A percentile compares a stretch with the other conserved stretches of the same genome.
Conservation (phyloP, 2,888 invertebrate genomes). For the Agrotis exclamationis region DNA sequence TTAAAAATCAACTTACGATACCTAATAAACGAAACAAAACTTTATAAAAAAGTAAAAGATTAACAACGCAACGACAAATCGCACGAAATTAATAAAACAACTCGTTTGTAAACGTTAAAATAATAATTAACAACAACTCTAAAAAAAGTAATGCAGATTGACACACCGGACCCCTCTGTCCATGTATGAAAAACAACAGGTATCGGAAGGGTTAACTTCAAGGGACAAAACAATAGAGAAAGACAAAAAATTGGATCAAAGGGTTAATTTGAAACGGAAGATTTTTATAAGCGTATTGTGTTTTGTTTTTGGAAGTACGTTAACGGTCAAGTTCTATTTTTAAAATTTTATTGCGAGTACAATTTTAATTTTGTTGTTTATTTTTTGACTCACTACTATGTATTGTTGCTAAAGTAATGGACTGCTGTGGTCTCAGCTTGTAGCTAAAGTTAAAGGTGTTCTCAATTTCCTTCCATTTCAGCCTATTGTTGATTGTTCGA, state of each 20-base stretch:
- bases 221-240: constrained; percentile 76
- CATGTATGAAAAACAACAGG: constrained; percentile 82
- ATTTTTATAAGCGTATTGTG: constrained; percentile 72
- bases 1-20: background rate
- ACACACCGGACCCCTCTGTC: constrained; percentile 81
- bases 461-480: constrained; percentile 7
- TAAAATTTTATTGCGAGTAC: background rate
- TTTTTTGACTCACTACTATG: too few species aligned
- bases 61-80: constrained; percentile 27
- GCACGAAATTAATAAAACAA: constrained; percentile 55
- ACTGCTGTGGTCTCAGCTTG: background rate
- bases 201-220: constrained; percentile 86
- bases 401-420: background rate
- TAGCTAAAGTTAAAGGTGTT: background rate
- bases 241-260: constrained; percentile 78
- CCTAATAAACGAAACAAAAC: background rate
- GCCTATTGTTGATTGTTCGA: background rate
- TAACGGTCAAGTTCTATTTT: constrained; percentile 75
- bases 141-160: constrained; percentile 80
- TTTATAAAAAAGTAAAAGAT: background rate
- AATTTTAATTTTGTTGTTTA: constrained; percentile 5
- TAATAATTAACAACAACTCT: constrained; percentile 75
- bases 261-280: constrained; percentile 81
- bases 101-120: constrained; percentile 67
- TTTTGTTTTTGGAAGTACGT: constrained; percentile 72